Base-by-base conservation (phyloP, 1,140 invertebrate species). In the Melipona quadrifasciata region DNA sequence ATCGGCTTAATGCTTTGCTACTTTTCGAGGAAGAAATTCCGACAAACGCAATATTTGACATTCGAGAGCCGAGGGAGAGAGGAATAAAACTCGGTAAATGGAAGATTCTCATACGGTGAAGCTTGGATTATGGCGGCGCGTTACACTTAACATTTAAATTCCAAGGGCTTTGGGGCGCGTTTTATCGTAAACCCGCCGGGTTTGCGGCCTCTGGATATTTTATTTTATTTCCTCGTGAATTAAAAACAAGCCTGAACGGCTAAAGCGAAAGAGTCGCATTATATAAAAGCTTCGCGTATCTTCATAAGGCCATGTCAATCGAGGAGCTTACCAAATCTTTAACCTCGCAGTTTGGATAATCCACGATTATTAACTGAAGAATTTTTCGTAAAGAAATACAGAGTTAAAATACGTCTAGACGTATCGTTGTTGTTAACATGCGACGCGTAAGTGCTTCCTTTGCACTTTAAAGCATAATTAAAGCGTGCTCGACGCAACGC, bases 401-500 rank as follows among this genome's bases (percentile, higher is more conserved):
- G 21, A 74, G 17, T 19, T 74, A 57, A 74, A 74, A 31, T n/a
- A n/a, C 12, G 27, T 31, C n/a, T 17, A 31, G 27, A 27, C 27
- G 39, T 47, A 65, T 19, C 64, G 27, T 6, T 19, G 27, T 17
- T 31, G 6, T 17, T 65, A 31, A 65, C 27, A 2, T 17, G 27
- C 64, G 27, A 47, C 10, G 27, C 27, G 27, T 24, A 31, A 51
- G 21, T 24, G 11, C 11, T 47, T 75, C 34, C 55, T 75, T 58
- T n/a, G 16, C 21, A n/a, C n/a, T 47, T 64, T 77, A 65, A 64
- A 64, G 21, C 24, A 61, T 77, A 77, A 65, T 77, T 77, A 77
- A 47, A 64, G 34, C 55, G 8, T 34, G 57, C 64, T 64, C 39
- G 64, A 47, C 24, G n/a, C 34, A 58, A 64, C 24, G 64, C 27